Percentiles rank a stretch among this genome's conserved stretches.
Conservation (phyloP, 2,888 invertebrate species). For the Halictus ligatus region DNA sequence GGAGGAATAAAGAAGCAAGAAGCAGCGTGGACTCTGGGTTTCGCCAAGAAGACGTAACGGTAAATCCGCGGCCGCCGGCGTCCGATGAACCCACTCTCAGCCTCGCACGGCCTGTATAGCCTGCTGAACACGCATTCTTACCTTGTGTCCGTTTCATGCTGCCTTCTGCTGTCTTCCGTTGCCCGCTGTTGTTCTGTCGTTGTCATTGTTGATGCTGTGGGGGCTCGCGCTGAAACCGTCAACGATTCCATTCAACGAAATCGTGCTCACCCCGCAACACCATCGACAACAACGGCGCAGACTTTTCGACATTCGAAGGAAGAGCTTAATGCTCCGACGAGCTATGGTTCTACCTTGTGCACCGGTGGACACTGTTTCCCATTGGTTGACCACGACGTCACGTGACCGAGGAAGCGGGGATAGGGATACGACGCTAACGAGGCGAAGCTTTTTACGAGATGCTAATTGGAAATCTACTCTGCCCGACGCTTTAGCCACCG, state of each 20-base stretch:
- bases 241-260: background rate
- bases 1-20: conserved; percentile 38
- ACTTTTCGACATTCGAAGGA: background rate
- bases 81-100: conserved; percentile 84
- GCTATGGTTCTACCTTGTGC: background rate
- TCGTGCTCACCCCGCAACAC: background rate
- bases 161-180: conserved; percentile 6
- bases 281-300: background rate
- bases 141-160: conserved; percentile 31
- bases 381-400: background rate
- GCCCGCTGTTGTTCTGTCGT: background rate
- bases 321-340: background rate
- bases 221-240: background rate
- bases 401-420: background rate
- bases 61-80: conserved; percentile 84
- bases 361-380: background rate
- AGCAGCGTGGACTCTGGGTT: conserved; percentile 77
- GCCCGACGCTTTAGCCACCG: background rate
- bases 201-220: background rate
- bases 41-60: conserved; percentile 84
- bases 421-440: background rate
- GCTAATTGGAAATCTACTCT: background rate
- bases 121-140: conserved; percentile 55
- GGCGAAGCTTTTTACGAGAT: background rate
- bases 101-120: conserved; percentile 66